phyloP scores from a whole-genome alignment of 2,888 invertebrate species.

The Yponomeuta plumbellus region DNA sequence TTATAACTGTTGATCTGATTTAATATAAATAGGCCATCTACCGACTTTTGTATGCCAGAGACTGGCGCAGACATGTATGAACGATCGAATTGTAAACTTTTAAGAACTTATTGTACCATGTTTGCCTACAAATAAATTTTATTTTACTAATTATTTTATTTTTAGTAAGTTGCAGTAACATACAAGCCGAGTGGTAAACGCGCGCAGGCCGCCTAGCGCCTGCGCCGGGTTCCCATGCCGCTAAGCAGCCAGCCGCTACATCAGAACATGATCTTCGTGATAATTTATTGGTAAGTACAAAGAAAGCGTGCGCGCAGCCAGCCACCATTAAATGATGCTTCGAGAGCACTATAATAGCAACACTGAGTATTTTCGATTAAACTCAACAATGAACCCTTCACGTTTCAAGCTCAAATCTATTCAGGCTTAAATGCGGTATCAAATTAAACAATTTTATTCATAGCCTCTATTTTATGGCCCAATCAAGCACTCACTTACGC shows the following conservation, averaged over 20 bases:
- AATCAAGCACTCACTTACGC: neutral
- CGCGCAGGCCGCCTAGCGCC: neutral
- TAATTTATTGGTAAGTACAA: slow-evolving; percentile 63
- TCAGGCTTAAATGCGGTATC: neutral
- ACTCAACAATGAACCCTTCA: neutral
- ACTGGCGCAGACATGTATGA: too few species aligned
- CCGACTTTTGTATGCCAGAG: too few species aligned
- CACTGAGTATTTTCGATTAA: neutral
- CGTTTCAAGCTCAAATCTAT: neutral
- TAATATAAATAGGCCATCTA: too few species aligned
- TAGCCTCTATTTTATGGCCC: neutral
- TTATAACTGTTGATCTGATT: too few species aligned
- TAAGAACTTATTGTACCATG: too few species aligned
- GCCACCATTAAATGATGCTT: slow-evolving; percentile 49
- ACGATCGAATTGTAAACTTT: too few species aligned
- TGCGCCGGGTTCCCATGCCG: slow-evolving; percentile 52
- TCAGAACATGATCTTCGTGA: slow-evolving; percentile 66
- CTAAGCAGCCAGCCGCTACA: slow-evolving; percentile 45
- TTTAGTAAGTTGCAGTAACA: neutral
- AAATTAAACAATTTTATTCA: neutral
- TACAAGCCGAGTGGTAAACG: neutral
- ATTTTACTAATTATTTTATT: neutral
- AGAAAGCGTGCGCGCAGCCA: slow-evolving; percentile 51
- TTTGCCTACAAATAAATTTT: neutral
- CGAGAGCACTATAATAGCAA: slow-evolving; percentile 1